Base-by-base conservation (phyloP, 2,888 invertebrate genomes). In the Drosophila diplacantha region DNA sequence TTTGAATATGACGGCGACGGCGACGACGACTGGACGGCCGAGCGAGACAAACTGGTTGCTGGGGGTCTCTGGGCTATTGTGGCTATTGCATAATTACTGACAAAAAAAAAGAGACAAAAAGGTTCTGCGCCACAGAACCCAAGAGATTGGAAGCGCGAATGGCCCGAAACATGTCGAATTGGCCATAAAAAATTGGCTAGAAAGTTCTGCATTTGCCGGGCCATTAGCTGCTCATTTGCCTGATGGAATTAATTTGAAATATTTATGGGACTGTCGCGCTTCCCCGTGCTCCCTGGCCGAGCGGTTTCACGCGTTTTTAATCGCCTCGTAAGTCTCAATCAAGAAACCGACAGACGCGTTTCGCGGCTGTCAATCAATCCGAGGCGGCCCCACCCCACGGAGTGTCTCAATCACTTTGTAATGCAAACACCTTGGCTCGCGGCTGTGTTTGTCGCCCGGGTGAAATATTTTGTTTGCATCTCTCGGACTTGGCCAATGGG, bases 41-140 rank as follows among this genome's bases (percentile, higher is more conserved):
- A 71, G 76, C 74, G 69, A 80, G 51, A 67, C 69, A 69, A 83
- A 83, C 78, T 81, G 83, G 78, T 83, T 78, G 81, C 34, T 39
- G 14, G 51, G 49, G 53, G 44, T 64, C 43, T 64, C 59, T 64
- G 41, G 56, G 57, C 56, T 47, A 35, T 41, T 43, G 47, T 69
- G 57, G 54, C 50, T 71, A 53, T 78, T 78, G 78, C 78, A 78
- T 78, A 78, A 78, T 83, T 78, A 78, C 54, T 74, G 50, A 50
- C 56, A 61, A 11, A 63, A 9, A n/a, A 32, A 8, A n/a, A n/a
- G 3, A 31, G 8, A 6, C 3, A 47, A 37, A 68, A 75, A 71
- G 64, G 71, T 77, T 75, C 75, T 73, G 41, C 29, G 44, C 11
- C 24, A 26, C 35, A 37, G 54, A 55, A 55, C 39, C 38, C 20